A percentile compares a stretch with the other conserved stretches of the same genome.
These are phyloP conservation scores for Ricordea florida DNA, from an alignment of 92 coral and sea anemone species.

Conservation along the genomic window DNA sequence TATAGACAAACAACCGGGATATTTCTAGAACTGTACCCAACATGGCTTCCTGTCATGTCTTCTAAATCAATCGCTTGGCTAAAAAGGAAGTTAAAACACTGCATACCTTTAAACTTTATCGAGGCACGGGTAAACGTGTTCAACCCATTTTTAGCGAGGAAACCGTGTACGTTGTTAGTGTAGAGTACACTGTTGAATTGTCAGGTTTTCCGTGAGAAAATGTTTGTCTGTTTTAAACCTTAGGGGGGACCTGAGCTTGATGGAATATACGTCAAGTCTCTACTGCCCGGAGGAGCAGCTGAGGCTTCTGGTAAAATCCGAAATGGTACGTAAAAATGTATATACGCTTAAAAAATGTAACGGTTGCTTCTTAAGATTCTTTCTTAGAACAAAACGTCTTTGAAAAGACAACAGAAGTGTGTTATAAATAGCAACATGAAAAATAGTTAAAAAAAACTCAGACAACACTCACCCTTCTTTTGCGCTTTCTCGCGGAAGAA, in stretches of 20 bases:
- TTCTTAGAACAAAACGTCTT: background rate
- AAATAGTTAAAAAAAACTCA: too few species aligned
- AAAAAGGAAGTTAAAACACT: too few species aligned
- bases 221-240: background rate
- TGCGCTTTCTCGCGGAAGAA: too few species aligned
- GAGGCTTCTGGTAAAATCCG: constrained; percentile 91
- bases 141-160: too few species aligned
- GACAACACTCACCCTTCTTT: too few species aligned
- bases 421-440: too few species aligned
- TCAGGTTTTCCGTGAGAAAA: background rate
- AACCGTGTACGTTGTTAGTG: background rate
- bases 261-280: constrained; percentile 89
- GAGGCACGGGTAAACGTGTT: too few species aligned
- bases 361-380: background rate
- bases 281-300: constrained; percentile 98
- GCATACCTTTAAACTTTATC: too few species aligned
- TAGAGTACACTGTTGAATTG: background rate
- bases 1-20: too few species aligned
- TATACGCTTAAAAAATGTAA: background rate
- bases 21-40: too few species aligned
- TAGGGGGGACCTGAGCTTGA: constrained; percentile 98
- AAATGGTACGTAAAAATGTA: constrained; percentile 56
- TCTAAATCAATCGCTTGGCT: too few species aligned
- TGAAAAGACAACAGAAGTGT: background rate
- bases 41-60: too few species aligned